Percentiles rank a stretch among this genome's conserved stretches.
Conservation (phyloP, 1,140 invertebrate species). For the Amyelois transitella region DNA sequence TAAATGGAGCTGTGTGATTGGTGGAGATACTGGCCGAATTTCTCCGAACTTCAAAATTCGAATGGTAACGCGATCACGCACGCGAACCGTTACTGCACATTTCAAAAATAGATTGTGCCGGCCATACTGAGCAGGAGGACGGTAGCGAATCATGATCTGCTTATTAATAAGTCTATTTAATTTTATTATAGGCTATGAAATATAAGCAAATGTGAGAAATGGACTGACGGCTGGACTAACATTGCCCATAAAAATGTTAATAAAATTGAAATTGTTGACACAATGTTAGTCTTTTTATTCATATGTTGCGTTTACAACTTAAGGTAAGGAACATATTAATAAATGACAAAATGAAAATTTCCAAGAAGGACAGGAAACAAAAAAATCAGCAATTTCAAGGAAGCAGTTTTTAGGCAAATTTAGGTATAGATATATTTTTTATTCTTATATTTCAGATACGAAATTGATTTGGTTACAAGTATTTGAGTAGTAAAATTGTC, state of each 20-base stretch:
- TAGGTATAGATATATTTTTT: too few relatives aligned
- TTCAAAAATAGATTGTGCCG: conserved; percentile 69
- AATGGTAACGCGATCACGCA: conserved; percentile 65
- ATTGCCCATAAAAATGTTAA: conserved; percentile 56
- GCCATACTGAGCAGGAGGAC: conserved; percentile 64
- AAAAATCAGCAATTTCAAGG: too few relatives aligned
- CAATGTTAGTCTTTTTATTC: too few relatives aligned
- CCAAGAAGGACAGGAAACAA: too few relatives aligned
- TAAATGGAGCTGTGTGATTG: conserved; percentile 36
- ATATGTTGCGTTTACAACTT: too few relatives aligned
- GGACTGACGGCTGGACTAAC: conserved; percentile 46
- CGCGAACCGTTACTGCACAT: conserved; percentile 66
- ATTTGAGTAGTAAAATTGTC: too few relatives aligned
- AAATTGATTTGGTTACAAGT: too few relatives aligned
- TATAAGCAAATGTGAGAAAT: conserved; percentile 50
- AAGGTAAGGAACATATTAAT: too few relatives aligned
- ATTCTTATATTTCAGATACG: too few relatives aligned
- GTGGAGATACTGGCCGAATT: conserved; percentile 49
- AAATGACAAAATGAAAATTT: too few relatives aligned
- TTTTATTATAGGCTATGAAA: conserved; percentile 62
- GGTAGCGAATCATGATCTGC: conserved; percentile 53
- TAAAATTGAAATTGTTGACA: too few relatives aligned
- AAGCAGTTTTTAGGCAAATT: too few relatives aligned
- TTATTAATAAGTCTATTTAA: conserved; percentile 66
- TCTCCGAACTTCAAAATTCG: conserved; percentile 67